phyloP scores from a whole-genome alignment of 1,140 invertebrate genomes.

The Microvelia longipes region DNA sequence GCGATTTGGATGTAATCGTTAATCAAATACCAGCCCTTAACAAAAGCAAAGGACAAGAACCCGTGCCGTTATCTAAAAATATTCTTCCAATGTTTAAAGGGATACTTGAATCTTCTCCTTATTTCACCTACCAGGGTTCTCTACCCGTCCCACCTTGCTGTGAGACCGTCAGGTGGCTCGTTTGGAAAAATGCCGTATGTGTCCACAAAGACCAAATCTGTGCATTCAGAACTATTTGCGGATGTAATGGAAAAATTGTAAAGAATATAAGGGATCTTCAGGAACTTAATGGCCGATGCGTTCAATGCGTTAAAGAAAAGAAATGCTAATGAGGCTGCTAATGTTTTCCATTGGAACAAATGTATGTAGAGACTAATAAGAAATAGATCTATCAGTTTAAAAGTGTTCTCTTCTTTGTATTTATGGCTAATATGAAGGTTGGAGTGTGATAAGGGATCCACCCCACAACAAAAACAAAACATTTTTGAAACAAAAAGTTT shows the following conservation, averaged over 20 bases:
- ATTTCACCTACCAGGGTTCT: constrained; percentile 53
- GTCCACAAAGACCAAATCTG: not conserved
- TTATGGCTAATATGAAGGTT: no score
- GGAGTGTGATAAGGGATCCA: no score
- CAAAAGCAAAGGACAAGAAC: not conserved
- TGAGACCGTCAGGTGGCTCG: constrained; percentile 56
- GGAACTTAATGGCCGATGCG: not conserved
- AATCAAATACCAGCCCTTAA: not conserved
- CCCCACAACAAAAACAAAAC: no score
- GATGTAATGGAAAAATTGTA: not conserved
- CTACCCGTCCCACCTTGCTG: constrained; percentile 57
- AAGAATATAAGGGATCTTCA: not conserved
- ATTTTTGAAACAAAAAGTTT: no score
- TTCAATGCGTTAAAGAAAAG: no score
- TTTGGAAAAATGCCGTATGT: constrained; percentile 30
- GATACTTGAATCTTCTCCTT: constrained; percentile 23
- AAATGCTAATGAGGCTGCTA: no score
- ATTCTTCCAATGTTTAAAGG: not conserved
- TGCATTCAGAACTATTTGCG: not conserved
- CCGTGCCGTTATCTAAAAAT: not conserved
- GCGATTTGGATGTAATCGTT: not conserved
- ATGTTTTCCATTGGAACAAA: no score
- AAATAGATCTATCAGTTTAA: no score
- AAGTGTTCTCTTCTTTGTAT: no score
- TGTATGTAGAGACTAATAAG: no score